phyloP scores from a whole-genome alignment of 2,113 vertebrate species.

The Leucosticte australis region DNA sequence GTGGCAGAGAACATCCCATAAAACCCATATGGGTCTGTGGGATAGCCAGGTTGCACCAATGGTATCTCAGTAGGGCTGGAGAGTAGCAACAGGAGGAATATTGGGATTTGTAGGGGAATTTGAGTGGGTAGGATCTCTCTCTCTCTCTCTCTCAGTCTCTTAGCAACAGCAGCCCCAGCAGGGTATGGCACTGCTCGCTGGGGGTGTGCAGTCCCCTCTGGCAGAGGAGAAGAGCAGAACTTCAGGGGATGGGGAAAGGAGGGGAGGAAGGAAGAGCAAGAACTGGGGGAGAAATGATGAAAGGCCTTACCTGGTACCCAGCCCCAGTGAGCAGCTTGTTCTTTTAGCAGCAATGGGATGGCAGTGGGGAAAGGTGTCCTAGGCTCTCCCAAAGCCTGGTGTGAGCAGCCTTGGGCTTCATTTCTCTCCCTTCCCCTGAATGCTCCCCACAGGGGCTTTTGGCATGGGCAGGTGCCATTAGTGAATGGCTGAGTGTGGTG shows the following conservation, averaged over 20 bases:
- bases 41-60: background rate
- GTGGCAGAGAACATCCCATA: background rate
- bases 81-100: background rate
- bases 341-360: background rate
- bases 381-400: fast-evolving
- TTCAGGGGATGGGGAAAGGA: background rate
- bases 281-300: background rate
- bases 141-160: conserved; percentile 6
- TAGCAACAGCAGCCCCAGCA: background rate
- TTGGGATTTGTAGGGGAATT: background rate
- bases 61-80: background rate
- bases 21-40: background rate
- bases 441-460: background rate
- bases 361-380: background rate
- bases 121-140: background rate
- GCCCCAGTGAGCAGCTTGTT: background rate
- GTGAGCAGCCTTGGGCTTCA: background rate
- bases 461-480: background rate
- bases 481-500: background rate
- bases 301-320: background rate
- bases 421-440: background rate
- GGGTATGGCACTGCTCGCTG: background rate
- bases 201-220: background rate
- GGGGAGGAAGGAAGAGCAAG: background rate
- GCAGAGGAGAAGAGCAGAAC: background rate